phyloP scores from a whole-genome alignment of 2,113 vertebrate genomes.

The Nicator chloris region DNA sequence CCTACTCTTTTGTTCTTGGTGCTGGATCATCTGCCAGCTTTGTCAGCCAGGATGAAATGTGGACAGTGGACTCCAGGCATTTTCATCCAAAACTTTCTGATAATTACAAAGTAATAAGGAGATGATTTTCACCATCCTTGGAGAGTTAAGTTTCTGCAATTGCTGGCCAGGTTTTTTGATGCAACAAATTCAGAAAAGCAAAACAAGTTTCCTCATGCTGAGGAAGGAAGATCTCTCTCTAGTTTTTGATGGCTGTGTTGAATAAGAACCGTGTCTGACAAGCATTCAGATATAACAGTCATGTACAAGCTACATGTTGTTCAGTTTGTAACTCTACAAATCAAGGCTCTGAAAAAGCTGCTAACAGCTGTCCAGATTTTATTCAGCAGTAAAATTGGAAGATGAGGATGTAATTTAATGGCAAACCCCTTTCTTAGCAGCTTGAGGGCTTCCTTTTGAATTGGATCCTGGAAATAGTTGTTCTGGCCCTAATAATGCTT shows the following conservation, averaged over 20 bases:
- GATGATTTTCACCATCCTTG: conserved; percentile 32
- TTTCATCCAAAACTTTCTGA: conserved; percentile 54
- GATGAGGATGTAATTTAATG: conserved; percentile 33
- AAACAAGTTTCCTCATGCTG: conserved; percentile 38
- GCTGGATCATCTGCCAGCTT: conserved; percentile 32
- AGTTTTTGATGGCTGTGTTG: neutral
- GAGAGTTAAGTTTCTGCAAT: conserved; percentile 31
- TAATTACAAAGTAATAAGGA: conserved; percentile 63
- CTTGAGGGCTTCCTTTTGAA: conserved; percentile 34
- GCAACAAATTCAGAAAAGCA: conserved; percentile 17
- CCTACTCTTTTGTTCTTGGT: conserved; percentile 36
- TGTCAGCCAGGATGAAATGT: conserved; percentile 57
- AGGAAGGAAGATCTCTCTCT: neutral
- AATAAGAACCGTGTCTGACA: neutral
- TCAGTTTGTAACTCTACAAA: conserved; percentile 35
- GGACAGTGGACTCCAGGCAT: neutral
- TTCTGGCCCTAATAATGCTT: neutral
- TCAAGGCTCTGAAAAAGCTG: conserved; percentile 1
- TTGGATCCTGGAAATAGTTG: conserved; percentile 24
- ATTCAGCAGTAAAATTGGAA: conserved; percentile 31
- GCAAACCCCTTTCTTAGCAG: conserved; percentile 8
- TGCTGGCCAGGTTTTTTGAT: conserved; percentile 15
- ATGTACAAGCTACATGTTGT: neutral
- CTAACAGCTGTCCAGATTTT: conserved; percentile 31
- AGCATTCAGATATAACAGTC: neutral